Evolutionary conservation across 2,113 vertebrate genomes (phyloP), one percentile per base, ranked within the genome.

Genomic region (Myxocyprinus asiaticus): DNA sequence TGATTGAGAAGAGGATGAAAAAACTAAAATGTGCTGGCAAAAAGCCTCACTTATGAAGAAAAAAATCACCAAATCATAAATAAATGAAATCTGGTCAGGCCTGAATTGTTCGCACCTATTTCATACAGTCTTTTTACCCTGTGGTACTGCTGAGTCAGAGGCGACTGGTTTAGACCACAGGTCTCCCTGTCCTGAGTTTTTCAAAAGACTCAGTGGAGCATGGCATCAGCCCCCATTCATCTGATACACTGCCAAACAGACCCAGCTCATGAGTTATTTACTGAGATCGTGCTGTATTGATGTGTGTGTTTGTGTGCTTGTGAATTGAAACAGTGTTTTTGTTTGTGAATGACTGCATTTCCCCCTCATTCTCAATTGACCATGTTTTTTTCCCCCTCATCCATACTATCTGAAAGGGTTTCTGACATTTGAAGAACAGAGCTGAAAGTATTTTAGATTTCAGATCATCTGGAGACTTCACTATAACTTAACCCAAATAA

Each of bases 151-250:
- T 53, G 22, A 48, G 53, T 51, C 10, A 9, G 7, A 53, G 9
- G 44, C 6, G 17, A 44, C 15, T 59, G 53, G 53, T 55, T 62
- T 48, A 42, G 59, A 14, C 43, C 7, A 9, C 48, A 17, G 10
- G 45, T 3, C 63, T 45, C 63, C 43, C 66, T 68, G 61, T 65
- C 47, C 22, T 53, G 72, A 53, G 80, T 9, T 66, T 12, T 66
- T 79, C 69, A 85, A 77, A 65, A 67, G 22, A 71, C 50, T 76
- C 67, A 59, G 11, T 56, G 42, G 43, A 76, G 80, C 53, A 17
- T 58, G 47, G 62, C 61, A 62, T 85, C 47, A 12, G 51, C n/a
- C 47, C 59, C 43, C n/a, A 82, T 72, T 76, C 76, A 80, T 44
- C 55, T 43, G 15, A 58, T 65, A 61, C 66, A 74, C 15, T 72